Conservation (phyloP, 2,113 vertebrate genomes). For the Oriolus oriolus region DNA sequence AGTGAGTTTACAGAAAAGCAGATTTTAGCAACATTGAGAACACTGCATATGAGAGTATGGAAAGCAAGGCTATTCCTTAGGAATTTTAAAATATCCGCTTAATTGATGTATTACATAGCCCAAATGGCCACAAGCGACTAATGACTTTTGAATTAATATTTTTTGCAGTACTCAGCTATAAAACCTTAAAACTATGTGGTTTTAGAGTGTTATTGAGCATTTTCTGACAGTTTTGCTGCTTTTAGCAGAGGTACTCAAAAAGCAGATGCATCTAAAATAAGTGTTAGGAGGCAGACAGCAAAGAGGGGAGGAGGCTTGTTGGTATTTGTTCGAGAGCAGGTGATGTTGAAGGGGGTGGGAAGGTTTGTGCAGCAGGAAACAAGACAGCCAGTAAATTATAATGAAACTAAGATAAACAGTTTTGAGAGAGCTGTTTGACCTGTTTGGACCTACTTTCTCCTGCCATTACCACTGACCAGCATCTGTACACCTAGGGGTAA, state of each 20-base stretch:
- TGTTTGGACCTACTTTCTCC: neutral
- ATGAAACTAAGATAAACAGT: neutral
- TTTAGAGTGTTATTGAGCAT: neutral
- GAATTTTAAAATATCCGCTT: neutral
- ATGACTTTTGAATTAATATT: neutral
- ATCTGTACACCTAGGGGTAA: neutral
- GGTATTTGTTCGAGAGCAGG: rapidly evolving
- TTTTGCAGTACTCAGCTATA: neutral
- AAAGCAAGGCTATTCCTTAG: neutral
- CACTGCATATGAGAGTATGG: neutral
- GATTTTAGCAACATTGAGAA: neutral
- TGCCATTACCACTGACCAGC: neutral
- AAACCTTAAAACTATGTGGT: neutral
- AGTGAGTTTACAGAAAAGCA: neutral
- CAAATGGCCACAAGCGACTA: neutral
- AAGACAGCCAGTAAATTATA: neutral
- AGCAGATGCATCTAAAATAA: neutral
- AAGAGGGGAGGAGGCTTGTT: neutral
- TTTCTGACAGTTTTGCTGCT: neutral
- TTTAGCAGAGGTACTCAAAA: neutral
- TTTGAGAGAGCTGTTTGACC: neutral
- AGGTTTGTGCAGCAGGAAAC: neutral
- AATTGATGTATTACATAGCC: neutral
- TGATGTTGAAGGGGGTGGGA: neutral
- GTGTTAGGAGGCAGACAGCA: neutral